Percentiles rank a stretch among this genome's conserved stretches.
These are phyloP conservation scores for Mirza zaza DNA, from an alignment of 2,113 vertebrate genomes.

Conservation along the genomic window DNA sequence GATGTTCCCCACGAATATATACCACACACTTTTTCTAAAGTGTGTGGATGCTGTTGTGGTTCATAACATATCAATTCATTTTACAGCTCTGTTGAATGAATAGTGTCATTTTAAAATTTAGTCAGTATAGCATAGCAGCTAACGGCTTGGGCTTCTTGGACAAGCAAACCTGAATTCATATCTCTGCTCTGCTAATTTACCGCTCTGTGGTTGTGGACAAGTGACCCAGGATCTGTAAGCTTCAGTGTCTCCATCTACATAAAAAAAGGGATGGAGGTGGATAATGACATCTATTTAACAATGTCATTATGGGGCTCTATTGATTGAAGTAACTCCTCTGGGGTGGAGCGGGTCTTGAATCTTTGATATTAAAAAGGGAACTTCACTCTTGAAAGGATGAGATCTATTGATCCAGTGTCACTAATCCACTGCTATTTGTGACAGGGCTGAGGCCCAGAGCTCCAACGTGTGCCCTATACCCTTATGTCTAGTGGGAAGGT, in stretches of 20 bases:
- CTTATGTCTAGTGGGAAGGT: not conserved
- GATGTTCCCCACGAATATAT: not conserved
- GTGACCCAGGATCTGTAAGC: not conserved
- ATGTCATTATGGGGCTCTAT: not conserved
- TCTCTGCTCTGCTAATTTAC: not conserved
- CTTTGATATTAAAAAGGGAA: not conserved
- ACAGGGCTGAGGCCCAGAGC: not conserved
- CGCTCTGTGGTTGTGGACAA: not conserved
- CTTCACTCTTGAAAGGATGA: not conserved
- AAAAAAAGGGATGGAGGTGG: not conserved
- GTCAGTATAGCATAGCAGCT: not conserved
- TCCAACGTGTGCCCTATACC: not conserved
- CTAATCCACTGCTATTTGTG: not conserved
- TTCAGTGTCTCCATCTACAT: not conserved
- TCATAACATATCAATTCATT: not conserved
- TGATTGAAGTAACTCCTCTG: not conserved
- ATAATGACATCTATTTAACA: not conserved
- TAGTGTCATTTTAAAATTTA: not conserved
- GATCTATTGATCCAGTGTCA: not conserved
- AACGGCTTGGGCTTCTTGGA: not conserved
- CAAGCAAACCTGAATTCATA: not conserved
- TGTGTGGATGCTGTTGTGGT: not conserved
- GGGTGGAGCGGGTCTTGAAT: not conserved
- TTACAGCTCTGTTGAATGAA: constrained; percentile 3
- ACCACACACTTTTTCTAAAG: not conserved